Percentiles rank a stretch among this genome's conserved stretches.
Evolutionary conservation across 2,797 vertebrate genomes (phyloP).

Genomic region (Heteromormyrus szaboi): DNA sequence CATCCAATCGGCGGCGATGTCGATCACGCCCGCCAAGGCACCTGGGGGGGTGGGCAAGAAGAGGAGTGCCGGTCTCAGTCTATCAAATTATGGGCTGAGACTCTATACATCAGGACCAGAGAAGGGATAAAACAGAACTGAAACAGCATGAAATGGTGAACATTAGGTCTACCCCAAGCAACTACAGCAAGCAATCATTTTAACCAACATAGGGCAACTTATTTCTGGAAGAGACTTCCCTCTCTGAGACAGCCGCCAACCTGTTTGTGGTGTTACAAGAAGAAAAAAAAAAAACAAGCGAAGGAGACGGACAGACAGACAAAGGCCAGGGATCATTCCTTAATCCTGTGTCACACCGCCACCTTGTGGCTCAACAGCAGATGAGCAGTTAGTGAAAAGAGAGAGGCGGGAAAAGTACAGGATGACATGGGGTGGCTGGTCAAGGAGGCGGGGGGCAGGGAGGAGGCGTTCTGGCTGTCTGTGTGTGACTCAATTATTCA

Average conservation of each 20-base stretch:
- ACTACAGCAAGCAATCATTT: background rate
- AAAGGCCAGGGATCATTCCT: background rate
- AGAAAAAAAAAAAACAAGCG: background rate
- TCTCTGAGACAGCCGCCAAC: background rate
- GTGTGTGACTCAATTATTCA: background rate
- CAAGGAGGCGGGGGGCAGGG: background rate
- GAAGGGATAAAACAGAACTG: background rate
- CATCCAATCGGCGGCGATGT: conserved; percentile 98
- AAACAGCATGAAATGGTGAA: background rate
- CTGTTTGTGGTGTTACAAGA: background rate
- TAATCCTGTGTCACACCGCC: background rate
- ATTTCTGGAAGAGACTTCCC: background rate
- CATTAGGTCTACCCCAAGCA: background rate
- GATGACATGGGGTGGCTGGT: background rate
- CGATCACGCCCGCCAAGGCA: conserved; percentile 91
- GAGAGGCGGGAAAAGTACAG: background rate
- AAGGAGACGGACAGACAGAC: background rate
- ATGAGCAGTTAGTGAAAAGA: background rate
- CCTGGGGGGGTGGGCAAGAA: conserved; percentile 53
- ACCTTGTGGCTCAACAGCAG: background rate
- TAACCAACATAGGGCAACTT: background rate
- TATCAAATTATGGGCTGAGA: background rate
- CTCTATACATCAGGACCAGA: background rate
- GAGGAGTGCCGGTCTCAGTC: background rate
- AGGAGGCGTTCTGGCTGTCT: background rate